phyloP scores from a whole-genome alignment of 2,888 invertebrate genomes.

The Meiosimyza platycephala region DNA sequence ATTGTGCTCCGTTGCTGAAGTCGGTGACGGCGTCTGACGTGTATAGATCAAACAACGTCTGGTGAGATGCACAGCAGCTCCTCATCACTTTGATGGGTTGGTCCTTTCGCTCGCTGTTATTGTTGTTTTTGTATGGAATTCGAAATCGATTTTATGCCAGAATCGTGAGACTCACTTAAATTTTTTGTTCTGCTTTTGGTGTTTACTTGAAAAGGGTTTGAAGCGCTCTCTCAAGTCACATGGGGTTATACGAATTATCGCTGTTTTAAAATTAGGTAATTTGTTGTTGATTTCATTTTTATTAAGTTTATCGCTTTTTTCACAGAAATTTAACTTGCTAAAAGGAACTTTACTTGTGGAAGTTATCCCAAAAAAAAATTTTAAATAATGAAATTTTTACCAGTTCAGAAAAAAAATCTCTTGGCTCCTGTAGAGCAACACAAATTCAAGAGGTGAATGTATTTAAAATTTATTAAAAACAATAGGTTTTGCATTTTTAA shows the following conservation, averaged over 20 bases:
- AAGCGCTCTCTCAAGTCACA: background rate
- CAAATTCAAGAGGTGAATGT: too few relatives aligned
- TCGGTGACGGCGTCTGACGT: conserved; percentile 23
- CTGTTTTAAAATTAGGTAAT: conserved; percentile 30
- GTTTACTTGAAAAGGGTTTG: background rate
- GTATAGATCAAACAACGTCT: conserved; percentile 27
- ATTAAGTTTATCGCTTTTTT: conserved; percentile 4
- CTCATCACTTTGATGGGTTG: conserved; percentile 24
- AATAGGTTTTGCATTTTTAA: too few relatives aligned
- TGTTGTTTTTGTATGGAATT: background rate
- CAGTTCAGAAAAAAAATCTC: too few relatives aligned
- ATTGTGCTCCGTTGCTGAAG: conserved; percentile 2
- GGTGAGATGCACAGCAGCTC: conserved; percentile 15
- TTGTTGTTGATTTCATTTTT: conserved; percentile 32
- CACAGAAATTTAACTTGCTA: too few relatives aligned
- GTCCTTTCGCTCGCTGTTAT: background rate
- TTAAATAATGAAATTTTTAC: background rate
- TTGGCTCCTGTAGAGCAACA: too few relatives aligned
- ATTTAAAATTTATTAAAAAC: too few relatives aligned
- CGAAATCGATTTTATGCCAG: conserved; percentile 15
- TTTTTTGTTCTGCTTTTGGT: background rate
- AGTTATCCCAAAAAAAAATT: background rate
- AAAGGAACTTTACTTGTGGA: background rate
- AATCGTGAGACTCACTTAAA: conserved; percentile 17
- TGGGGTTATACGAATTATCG: conserved; percentile 27